Base-by-base conservation (phyloP, 2,113 vertebrate genomes). In the Sporophila hypoxantha region DNA sequence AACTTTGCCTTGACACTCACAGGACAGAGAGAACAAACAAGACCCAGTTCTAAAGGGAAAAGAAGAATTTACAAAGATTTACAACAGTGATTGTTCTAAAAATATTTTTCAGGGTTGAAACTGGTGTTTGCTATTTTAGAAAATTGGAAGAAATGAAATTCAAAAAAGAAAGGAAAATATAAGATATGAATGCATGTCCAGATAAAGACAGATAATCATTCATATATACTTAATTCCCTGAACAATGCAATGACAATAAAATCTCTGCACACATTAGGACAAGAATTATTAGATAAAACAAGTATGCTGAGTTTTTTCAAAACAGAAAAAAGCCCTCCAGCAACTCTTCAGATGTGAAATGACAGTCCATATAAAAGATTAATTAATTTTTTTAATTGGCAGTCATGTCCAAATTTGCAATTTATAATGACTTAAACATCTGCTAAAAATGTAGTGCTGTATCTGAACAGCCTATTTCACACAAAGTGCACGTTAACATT, bases 371-470 rank as follows among this genome's bases (percentile, higher is more conserved):
- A 66, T 17, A 60, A 73, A 87, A 59, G 27, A 52, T 20, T 44
- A 50, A 44, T 65, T 79, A 8, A 52, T 66, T 42, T 69, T 84
- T 95, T 92, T 87, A 94, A 85, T 82, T 95, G 65, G 85, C 76
- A 95, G 57, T 91, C 60, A 81, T 83, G 83, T 89, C 69, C 70
- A 87, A 96, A 96, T 94, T 93, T 92, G 47, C 57, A 90, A 76
- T 92, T 91, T 96, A 91, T 61, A 88, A 75, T 52, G 80, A 92
- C 44, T 89, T 81, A 92, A 87, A 94, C n/a, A 50, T 88, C 61
- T 89, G 76, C 46, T 88, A 47, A 77, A 96, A 92, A 81, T 82
- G 85, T 80, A 76, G 60, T 90, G 83, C 76, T 56, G 19, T 55
- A 36, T 85, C 92, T 89, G 82, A 92, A 42, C 87, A 92, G 25